These are phyloP conservation scores for Troides helena DNA, from an alignment of 2,888 invertebrate species.

Conservation along the genomic window DNA sequence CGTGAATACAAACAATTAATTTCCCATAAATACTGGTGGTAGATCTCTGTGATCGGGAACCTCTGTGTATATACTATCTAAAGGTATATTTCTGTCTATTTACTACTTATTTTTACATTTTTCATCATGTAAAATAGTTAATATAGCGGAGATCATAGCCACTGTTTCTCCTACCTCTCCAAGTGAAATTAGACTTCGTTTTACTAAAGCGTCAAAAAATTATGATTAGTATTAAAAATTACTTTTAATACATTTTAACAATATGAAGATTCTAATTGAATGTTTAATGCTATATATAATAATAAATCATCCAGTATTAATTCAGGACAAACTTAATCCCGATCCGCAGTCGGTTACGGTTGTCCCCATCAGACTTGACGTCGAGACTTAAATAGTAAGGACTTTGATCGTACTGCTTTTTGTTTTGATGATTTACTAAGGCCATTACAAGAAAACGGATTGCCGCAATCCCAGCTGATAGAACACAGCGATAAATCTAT, in stretches of 20 bases:
- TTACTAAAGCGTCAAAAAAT: no score
- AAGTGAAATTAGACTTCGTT: no score
- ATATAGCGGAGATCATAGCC: no score
- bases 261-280: neutral
- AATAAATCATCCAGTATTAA: slow-evolving; percentile 8
- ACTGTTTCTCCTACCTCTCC: no score
- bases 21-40: no score
- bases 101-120: no score
- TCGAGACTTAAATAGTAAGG: slow-evolving; percentile 19
- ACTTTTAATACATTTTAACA: neutral
- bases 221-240: no score
- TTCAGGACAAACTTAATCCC: slow-evolving; percentile 22
- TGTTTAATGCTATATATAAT: neutral
- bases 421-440: slow-evolving; percentile 17
- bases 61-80: no score
- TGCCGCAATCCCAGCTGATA: slow-evolving; percentile 8
- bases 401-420: slow-evolving; percentile 16
- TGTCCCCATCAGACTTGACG: slow-evolving; percentile 21
- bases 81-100: no score
- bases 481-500: slow-evolving; percentile 20
- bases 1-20: neutral
- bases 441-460: neutral
- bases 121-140: no score
- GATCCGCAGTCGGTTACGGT: slow-evolving; percentile 21
- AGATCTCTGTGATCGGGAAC: no score